Percentiles rank a stretch among this genome's conserved stretches.
phyloP scores from a whole-genome alignment of 2,888 invertebrate species.

The Polydrusus pterygomalis region DNA sequence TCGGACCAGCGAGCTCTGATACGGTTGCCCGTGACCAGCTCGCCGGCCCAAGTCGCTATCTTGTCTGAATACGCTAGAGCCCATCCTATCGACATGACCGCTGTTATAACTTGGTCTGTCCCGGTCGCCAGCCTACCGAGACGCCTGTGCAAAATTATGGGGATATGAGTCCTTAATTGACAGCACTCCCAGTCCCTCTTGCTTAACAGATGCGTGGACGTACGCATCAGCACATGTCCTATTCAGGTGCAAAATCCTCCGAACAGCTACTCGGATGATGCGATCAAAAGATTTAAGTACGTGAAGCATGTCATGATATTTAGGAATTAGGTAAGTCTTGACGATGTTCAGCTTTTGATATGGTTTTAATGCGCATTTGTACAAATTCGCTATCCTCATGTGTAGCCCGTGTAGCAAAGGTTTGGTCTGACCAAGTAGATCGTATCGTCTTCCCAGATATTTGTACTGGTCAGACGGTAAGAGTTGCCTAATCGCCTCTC shows the following conservation, averaged over 20 bases:
- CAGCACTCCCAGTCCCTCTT: too few relatives aligned
- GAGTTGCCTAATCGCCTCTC: not conserved
- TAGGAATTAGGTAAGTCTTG: constrained; percentile 25
- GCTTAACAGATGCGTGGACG: constrained; percentile 21
- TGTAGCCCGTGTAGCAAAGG: not conserved
- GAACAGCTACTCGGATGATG: not conserved
- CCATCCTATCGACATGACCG: too few relatives aligned
- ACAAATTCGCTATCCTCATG: not conserved
- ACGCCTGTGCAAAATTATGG: too few relatives aligned
- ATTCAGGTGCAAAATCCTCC: constrained; percentile 15
- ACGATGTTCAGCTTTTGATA: constrained; percentile 28
- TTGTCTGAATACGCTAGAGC: too few relatives aligned
- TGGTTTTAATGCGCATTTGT: constrained; percentile 19
- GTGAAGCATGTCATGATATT: not conserved
- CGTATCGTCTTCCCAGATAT: constrained; percentile 37
- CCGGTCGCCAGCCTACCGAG: too few relatives aligned
- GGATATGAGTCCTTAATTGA: too few relatives aligned
- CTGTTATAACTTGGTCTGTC: too few relatives aligned
- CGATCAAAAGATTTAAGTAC: not conserved
- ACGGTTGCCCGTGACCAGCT: too few relatives aligned
- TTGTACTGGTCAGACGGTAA: constrained; percentile 22
- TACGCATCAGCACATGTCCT: constrained; percentile 8
- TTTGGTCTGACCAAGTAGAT: not conserved
- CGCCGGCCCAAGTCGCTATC: too few relatives aligned
- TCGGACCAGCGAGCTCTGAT: too few relatives aligned